Evolutionary conservation across 2,797 vertebrate species (phyloP).

Genomic region (Poliocrania exsul): DNA sequence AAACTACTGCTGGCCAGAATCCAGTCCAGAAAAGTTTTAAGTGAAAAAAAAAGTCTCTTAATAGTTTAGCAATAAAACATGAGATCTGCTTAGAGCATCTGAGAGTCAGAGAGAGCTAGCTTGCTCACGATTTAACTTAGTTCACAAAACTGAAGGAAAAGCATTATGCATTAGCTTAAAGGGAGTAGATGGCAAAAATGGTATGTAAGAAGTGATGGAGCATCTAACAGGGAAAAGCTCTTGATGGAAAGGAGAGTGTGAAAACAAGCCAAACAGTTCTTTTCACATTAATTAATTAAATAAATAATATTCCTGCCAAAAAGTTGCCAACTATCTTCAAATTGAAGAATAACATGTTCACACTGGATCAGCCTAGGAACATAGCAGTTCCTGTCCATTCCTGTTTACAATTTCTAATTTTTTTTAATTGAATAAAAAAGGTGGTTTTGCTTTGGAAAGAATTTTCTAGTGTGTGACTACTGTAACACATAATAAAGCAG

Average conservation of each 20-base stretch:
- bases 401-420: not conserved
- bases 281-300: slow-evolving; percentile 50
- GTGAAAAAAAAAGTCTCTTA: not conserved
- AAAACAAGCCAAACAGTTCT: not conserved
- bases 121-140: not conserved
- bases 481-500: slow-evolving; percentile 31
- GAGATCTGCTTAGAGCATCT: not conserved
- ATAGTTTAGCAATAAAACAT: slow-evolving; percentile 3
- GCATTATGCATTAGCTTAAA: not conserved
- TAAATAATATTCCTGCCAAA: slow-evolving; percentile 52
- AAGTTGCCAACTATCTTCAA: slow-evolving; percentile 40
- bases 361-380: slow-evolving; percentile 47
- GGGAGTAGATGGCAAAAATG: not conserved
- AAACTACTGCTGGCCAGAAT: slow-evolving; percentile 5
- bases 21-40: not conserved
- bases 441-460: not conserved
- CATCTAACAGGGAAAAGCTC: not conserved
- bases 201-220: not conserved
- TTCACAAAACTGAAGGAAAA: not conserved
- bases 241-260: not conserved
- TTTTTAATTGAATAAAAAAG: not conserved
- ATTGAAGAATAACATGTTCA: slow-evolving; percentile 21
- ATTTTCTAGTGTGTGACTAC: slow-evolving; percentile 31
- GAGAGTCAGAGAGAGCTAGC: not conserved
- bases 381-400: slow-evolving; percentile 45